Base-by-base conservation (phyloP, 2,888 invertebrate genomes). In the Hirtodrosophila confusa region DNA sequence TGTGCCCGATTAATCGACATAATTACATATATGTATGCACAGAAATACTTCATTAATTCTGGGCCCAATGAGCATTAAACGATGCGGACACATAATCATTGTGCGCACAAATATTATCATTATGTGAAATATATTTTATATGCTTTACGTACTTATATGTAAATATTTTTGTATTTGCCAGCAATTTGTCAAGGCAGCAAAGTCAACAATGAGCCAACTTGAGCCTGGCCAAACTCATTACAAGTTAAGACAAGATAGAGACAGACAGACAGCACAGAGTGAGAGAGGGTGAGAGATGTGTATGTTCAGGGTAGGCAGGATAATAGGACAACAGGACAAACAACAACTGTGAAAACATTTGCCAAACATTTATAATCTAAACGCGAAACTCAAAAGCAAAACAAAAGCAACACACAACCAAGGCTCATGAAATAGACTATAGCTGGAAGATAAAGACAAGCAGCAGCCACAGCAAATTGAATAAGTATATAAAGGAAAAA, bases 311-410 rank as follows among this genome's bases (percentile, higher is more conserved):
- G 36, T 51, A 24, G 58, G 41, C 57, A 17, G 53, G 53, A 64
- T 48, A 64, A 64, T 58, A 64, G 24, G 17, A 55, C 12, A 54
- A 45, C 48, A 45, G 29, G 44, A 60, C 4, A 45, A 66, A 58
- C 67, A 60, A 63, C 35, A 63, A 39, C 69, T 75, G 66, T 61
- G 54, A 75, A 71, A 80, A 75, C 69, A 79, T 72, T 79, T 68
- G 67, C 50, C 65, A 69, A 79, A 68, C 83, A 79, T 79, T 79
- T 82, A 82, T 75, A 75, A 78, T 72, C 75, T 54, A 78, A 48
- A 27, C 69, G 69, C 79, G 63, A 78, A 75, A 78, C 69, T 69
- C 75, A 68, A 70, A 76, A 67, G 58, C 77, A 69, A 75, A 72
- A 65, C 75, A 68, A 82, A 78, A 53, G 58, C 61, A 63, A 55